These are phyloP conservation scores for Drosophila dives DNA, from an alignment of 2,888 invertebrate genomes.

Conservation along the genomic window DNA sequence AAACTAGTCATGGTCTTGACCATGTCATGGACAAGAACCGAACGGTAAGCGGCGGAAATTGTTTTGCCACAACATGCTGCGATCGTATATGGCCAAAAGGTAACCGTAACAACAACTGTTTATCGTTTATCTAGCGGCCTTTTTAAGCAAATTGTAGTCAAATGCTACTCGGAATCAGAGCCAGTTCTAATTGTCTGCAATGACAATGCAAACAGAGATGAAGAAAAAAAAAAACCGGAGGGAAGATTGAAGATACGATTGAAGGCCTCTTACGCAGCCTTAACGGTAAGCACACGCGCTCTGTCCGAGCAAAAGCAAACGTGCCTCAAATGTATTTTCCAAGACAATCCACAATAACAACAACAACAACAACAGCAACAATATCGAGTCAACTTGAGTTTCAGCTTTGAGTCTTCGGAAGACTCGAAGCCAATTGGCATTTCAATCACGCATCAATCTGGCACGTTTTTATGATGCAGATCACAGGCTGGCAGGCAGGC, in stretches of 20 bases:
- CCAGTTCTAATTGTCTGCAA: conserved; percentile 66
- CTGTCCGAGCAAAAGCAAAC: conserved; percentile 27
- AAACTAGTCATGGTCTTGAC: conserved; percentile 62
- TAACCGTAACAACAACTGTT: conserved; percentile 61
- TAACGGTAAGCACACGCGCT: conserved; percentile 71
- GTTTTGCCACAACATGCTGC: conserved; percentile 21
- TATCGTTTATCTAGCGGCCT: conserved; percentile 72
- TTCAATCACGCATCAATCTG: conserved; percentile 84
- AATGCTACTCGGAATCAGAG: conserved; percentile 51
- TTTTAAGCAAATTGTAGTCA: conserved; percentile 67
- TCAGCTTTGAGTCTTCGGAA: conserved; percentile 17
- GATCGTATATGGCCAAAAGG: conserved; percentile 55
- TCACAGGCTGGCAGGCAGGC: conserved; percentile 50
- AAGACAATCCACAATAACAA: conserved; percentile 4
- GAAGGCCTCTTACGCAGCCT: conserved; percentile 42
- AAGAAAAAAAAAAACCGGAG: neutral
- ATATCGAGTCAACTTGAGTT: conserved; percentile 37
- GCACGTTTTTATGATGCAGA: conserved; percentile 84
- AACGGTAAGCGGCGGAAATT: conserved; percentile 54
- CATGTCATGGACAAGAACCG: conserved; percentile 51
- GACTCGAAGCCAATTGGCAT: conserved; percentile 72
- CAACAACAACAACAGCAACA: conserved; percentile 18
- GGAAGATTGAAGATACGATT: conserved; percentile 37
- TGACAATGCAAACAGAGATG: conserved; percentile 64
- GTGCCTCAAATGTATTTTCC: conserved; percentile 39